phyloP scores from a whole-genome alignment of 2,888 invertebrate genomes.

The Caenorhabditis angaria region DNA sequence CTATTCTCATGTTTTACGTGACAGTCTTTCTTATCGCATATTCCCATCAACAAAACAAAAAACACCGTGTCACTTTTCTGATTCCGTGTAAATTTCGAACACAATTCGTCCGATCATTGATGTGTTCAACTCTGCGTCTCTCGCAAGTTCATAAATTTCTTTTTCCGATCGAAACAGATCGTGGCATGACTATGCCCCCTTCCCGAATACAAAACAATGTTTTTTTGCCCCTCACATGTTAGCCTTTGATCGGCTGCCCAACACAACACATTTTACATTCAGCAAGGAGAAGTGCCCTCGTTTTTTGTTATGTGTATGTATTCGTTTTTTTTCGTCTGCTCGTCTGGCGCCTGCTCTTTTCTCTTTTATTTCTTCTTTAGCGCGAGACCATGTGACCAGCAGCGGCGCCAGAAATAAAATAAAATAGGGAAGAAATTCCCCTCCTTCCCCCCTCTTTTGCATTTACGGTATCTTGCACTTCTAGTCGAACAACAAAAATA shows the following conservation, averaged over 20 bases:
- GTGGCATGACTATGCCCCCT: neutral
- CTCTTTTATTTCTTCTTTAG: neutral
- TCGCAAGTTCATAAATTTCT: too few relatives aligned
- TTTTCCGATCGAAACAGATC: neutral
- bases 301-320: too few relatives aligned
- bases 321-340: neutral
- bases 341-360: slow-evolving; percentile 4
- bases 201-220: neutral
- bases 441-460: too few relatives aligned
- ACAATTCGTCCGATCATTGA: too few relatives aligned
- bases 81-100: too few relatives aligned
- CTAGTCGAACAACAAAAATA: neutral
- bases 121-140: too few relatives aligned
- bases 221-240: neutral
- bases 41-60: too few relatives aligned
- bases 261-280: neutral
- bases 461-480: slow-evolving; percentile 2
- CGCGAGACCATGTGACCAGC: neutral
- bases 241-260: neutral
- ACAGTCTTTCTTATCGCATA: too few relatives aligned
- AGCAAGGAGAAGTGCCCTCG: neutral
- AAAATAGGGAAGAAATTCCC: too few relatives aligned
- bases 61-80: too few relatives aligned
- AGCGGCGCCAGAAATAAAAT: neutral
- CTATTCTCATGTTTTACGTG: too few relatives aligned